phyloP scores from a whole-genome alignment of 2,113 vertebrate genomes.

The Engystomops pustulosus region DNA sequence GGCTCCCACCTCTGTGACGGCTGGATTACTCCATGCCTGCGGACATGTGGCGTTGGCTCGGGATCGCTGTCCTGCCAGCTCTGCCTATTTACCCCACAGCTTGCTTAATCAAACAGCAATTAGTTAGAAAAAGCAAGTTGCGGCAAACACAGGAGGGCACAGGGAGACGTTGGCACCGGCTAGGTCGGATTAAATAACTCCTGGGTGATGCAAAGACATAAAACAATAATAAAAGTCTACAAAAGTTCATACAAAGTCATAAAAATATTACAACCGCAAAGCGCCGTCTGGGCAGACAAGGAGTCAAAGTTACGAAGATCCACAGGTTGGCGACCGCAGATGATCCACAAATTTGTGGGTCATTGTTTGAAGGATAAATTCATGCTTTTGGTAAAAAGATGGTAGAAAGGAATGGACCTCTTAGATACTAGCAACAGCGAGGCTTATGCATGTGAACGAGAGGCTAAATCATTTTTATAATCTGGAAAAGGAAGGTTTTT shows the following conservation, averaged over 20 bases:
- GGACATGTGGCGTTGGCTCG: constrained; percentile 74
- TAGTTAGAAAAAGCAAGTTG: constrained; percentile 76
- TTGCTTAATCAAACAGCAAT: constrained; percentile 80
- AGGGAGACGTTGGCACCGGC: constrained; percentile 66
- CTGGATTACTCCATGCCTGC: constrained; percentile 64
- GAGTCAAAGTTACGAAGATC: no score
- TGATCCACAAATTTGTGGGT: no score
- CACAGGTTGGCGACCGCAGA: no score
- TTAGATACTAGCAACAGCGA: no score
- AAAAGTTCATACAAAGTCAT: not conserved
- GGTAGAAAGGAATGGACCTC: no score
- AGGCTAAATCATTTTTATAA: no score
- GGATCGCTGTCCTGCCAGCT: constrained; percentile 69
- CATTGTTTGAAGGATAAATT: no score
- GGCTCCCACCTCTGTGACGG: constrained; percentile 53
- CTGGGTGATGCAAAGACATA: no score
- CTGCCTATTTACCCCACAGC: constrained; percentile 71
- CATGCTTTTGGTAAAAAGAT: no score
- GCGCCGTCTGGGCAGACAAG: no score
- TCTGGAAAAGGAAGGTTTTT: no score
- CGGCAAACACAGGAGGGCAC: constrained; percentile 68
- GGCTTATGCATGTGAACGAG: no score
- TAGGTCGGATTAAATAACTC: not conserved
- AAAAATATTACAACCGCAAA: not conserved
- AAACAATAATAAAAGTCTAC: not conserved